Conservation (phyloP, 2,888 invertebrate species). For the Tipula lateralis region DNA sequence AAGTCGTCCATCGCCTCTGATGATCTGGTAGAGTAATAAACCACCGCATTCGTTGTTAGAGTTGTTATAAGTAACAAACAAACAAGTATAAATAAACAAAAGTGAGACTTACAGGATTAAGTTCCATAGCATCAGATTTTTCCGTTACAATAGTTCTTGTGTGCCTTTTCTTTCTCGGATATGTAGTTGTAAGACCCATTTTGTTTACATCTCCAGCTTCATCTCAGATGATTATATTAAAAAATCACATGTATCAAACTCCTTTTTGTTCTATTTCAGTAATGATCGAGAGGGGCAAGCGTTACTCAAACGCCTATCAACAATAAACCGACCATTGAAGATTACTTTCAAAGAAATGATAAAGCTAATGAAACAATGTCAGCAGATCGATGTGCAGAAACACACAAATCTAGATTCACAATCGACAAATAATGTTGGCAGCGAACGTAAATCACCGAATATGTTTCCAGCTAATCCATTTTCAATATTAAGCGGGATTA, state of each 20-base stretch:
- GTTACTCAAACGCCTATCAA: conserved; percentile 59
- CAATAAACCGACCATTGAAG: conserved; percentile 58
- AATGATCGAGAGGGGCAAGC: conserved; percentile 64
- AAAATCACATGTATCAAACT: not conserved
- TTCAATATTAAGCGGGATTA: conserved; percentile 70
- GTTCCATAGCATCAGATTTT: too few species aligned
- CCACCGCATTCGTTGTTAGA: too few species aligned
- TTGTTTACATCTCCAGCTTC: too few species aligned
- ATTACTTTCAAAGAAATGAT: conserved; percentile 72
- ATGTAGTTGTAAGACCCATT: too few species aligned
- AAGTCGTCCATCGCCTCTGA: too few species aligned
- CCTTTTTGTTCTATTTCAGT: conserved; percentile 50
- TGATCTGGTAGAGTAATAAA: too few species aligned
- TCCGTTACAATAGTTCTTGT: too few species aligned
- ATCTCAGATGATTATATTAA: too few species aligned
- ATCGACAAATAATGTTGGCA: conserved; percentile 33
- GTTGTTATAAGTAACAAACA: too few species aligned
- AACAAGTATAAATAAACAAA: too few species aligned
- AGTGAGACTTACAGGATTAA: too few species aligned
- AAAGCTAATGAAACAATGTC: conserved; percentile 73
- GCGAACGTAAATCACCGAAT: conserved; percentile 40
- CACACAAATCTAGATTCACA: not conserved
- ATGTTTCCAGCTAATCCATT: conserved; percentile 62
- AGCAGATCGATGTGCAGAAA: conserved; percentile 55
- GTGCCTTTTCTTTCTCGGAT: too few species aligned